Base-by-base conservation (phyloP, 2,888 invertebrate species). In the Philopedon plagiatum region DNA sequence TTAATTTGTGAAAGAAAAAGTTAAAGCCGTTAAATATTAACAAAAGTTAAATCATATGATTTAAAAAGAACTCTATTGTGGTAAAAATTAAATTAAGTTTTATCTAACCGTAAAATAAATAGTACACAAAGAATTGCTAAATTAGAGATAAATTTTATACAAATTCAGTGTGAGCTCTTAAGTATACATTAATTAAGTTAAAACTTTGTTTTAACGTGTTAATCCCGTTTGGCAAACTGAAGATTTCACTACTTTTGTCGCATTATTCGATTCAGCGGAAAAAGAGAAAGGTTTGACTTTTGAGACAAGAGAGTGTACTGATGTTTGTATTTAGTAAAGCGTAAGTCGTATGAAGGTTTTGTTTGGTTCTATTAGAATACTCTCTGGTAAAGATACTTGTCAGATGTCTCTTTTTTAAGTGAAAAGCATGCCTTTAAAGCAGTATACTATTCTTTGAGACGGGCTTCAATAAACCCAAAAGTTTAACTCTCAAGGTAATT, bases 11-110 rank as follows among this genome's bases (percentile, higher is more conserved):
- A n/a, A n/a, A n/a, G n/a, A n/a, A n/a, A 26, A 26, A 3, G 26
- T 26, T 5, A 5, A 26, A 26, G 3, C 3, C 26, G 7, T 5
- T 26, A 26, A 26, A 5, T 26, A 5, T 26, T 5, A 26, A 26
- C 26, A 26, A 26, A 26, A 7, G 26, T 26, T 26, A n/a, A 46
- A 21, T 46, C 11, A 11, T 46, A 19, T 19, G 21, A 21, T 41
- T 46, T 21, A 46, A 46, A 34, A 49, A 34, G 34, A 19, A 49
- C 34, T 49, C 37, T 21, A 34, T 19, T 37, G 18, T 62, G 46
- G 34, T 21, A 19, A 62, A n/a, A 49, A 49, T n/a, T 49, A 49
- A 62, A 62, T 62, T 46, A 32, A 62, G 49, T 21, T 62, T 32
- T 8, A 26, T 4, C 51, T 29, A 51, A 29, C 46, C 21, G 21